phyloP scores from a whole-genome alignment of 2,797 vertebrate species.

The Halcyon leucocephala region DNA sequence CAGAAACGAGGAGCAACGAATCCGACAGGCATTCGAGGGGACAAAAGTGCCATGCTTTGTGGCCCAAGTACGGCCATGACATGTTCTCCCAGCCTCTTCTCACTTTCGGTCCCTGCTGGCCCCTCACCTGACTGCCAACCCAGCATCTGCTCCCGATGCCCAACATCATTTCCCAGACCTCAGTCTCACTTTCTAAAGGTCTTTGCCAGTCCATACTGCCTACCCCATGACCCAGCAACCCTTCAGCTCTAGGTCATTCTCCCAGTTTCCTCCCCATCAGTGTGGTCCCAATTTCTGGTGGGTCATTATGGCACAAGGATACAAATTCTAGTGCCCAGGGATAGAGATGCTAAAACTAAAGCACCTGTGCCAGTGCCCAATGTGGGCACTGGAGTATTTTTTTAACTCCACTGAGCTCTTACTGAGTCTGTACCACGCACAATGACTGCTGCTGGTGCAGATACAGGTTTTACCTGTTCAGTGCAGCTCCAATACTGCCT shows the following conservation, averaged over 20 bases:
- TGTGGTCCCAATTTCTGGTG: not conserved
- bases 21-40: not conserved
- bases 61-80: accelerated
- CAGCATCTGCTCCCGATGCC: not conserved
- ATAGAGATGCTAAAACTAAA: not conserved
- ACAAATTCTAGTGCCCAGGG: not conserved
- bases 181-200: not conserved
- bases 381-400: not conserved
- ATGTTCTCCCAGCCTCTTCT: not conserved
- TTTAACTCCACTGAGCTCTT: not conserved
- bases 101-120: not conserved
- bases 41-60: accelerated
- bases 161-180: not conserved
- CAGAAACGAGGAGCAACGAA: accelerated
- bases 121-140: not conserved
- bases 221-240: not conserved
- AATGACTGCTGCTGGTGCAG: not conserved
- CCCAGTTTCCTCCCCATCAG: too few species aligned
- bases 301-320: not conserved
- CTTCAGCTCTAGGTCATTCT: not conserved
- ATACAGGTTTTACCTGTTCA: not conserved
- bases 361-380: accelerated
- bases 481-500: not conserved
- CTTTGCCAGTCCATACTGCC: not conserved
- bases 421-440: not conserved